Evolutionary conservation across 2,113 vertebrate genomes (phyloP).

Genomic region (Plecturocebus donacophilus): DNA sequence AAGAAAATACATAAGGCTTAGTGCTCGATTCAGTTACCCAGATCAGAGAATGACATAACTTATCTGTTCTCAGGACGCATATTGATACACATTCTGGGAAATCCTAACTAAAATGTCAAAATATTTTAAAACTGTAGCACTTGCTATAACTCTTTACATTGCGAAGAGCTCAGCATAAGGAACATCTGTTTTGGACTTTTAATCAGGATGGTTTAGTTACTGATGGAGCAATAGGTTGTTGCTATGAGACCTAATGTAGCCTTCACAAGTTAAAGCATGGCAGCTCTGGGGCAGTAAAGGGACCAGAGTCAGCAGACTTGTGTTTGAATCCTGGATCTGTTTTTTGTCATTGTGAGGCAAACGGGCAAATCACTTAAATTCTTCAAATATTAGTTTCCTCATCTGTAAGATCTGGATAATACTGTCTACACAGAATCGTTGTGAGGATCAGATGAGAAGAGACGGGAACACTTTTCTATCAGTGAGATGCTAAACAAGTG

Average conservation of each 20-base stretch:
- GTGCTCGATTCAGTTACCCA: not conserved
- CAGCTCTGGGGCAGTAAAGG: not conserved
- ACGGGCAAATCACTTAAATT: not conserved
- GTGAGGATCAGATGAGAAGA: not conserved
- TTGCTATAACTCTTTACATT: not conserved
- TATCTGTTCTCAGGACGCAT: not conserved
- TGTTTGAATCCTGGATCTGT: not conserved
- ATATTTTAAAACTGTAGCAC: not conserved
- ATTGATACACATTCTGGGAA: conserved; percentile 9
- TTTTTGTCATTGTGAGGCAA: not conserved
- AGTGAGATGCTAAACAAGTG: not conserved
- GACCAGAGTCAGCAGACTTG: not conserved
- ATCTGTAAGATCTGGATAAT: conserved; percentile 28
- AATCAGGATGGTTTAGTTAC: not conserved
- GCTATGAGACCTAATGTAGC: not conserved
- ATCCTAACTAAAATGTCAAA: not conserved
- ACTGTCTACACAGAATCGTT: not conserved
- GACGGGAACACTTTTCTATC: not conserved
- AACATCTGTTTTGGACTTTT: not conserved
- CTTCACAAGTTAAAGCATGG: not conserved
- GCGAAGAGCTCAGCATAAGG: not conserved
- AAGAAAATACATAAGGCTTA: conserved; percentile 1
- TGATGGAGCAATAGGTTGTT: not conserved
- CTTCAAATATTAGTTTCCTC: conserved; percentile 37
- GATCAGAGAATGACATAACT: not conserved